Conservation (phyloP, 2,797 vertebrate species). For the Acanthornis magna region DNA sequence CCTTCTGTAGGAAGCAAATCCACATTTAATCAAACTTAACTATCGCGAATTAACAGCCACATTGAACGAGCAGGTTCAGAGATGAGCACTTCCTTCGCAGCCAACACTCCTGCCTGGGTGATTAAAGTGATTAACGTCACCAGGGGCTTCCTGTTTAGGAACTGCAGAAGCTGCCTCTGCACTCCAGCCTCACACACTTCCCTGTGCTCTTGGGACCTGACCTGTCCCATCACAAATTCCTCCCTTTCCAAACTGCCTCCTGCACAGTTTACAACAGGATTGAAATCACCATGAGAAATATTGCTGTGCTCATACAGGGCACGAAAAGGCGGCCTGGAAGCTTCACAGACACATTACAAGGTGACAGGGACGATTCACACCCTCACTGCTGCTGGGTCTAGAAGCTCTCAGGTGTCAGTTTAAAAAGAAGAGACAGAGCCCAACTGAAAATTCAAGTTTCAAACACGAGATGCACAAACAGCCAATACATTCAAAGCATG, state of each 20-base stretch:
- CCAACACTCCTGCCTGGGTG: not conserved
- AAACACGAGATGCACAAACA: not conserved
- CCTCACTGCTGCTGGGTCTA: not conserved
- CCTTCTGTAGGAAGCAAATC: not conserved
- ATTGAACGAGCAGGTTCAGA: not conserved
- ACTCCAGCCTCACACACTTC: not conserved
- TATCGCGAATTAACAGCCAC: not conserved
- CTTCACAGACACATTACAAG: fast-evolving
- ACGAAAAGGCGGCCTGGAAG: not conserved
- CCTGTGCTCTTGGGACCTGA: not conserved
- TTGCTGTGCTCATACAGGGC: not conserved
- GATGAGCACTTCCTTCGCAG: not conserved
- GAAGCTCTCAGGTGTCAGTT: not conserved
- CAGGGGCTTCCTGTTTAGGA: not conserved
- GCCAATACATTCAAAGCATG: not conserved
- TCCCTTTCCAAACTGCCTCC: not conserved
- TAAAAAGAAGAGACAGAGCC: not conserved
- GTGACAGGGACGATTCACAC: not conserved
- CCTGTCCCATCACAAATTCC: not conserved
- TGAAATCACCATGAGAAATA: not conserved
- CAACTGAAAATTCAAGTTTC: not conserved
- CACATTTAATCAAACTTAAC: not conserved
- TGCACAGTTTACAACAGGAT: not conserved
- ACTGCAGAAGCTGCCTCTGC: not conserved
- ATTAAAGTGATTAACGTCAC: not conserved